Conservation (phyloP, 37 sponge, comb jelly and placozoan genomes). For the Oopsacas minuta region DNA sequence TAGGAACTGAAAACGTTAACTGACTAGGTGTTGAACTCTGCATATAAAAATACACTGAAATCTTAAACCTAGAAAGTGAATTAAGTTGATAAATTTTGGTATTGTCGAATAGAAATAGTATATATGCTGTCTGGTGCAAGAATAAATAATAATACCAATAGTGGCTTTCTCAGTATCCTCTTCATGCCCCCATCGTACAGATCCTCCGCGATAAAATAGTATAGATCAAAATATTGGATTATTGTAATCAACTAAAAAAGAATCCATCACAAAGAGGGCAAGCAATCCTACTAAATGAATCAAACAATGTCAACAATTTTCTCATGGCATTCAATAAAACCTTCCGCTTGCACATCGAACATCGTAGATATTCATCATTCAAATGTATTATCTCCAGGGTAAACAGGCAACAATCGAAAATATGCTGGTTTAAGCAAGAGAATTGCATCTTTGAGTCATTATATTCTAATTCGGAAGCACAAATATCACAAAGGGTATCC, state of each 20-base stretch:
- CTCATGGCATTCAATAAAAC: not conserved
- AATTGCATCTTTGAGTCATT: not conserved
- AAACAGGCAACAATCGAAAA: not conserved
- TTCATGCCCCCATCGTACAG: no score
- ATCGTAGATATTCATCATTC: not conserved
- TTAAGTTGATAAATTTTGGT: no score
- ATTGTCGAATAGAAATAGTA: no score
- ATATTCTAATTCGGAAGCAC: not conserved
- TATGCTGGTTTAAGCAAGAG: not conserved
- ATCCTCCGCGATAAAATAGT: no score
- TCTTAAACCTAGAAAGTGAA: no score
- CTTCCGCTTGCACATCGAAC: not conserved
- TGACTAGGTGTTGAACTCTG: no score
- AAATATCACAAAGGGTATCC: not conserved
- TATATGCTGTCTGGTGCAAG: no score
- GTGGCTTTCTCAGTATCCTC: no score
- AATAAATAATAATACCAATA: no score
- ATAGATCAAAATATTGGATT: no score
- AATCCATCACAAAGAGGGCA: constrained; percentile 16
- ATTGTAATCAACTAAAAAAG: not conserved
- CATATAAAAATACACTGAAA: no score
- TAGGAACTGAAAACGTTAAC: no score
- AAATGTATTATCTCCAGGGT: not conserved
- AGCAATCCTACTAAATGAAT: not conserved
- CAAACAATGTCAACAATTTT: not conserved